Conservation (phyloP, 2,797 vertebrate species). For the Serranus cabrilla region DNA sequence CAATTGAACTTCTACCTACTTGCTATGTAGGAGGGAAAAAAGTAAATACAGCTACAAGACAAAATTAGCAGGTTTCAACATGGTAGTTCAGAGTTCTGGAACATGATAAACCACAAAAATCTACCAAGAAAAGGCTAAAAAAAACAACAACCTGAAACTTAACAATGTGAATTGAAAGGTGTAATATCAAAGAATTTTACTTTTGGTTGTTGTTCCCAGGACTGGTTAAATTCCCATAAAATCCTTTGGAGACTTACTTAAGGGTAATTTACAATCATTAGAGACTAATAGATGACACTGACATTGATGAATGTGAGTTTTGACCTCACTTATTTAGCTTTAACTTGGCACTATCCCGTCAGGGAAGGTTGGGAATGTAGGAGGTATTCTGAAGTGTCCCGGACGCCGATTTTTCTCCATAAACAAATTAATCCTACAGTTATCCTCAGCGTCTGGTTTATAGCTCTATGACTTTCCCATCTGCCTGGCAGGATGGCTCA, state of each 20-base stretch:
- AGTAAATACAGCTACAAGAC: not conserved
- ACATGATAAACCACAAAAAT: not conserved
- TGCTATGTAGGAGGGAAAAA: not conserved
- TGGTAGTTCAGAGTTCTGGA: not conserved
- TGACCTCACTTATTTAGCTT: constrained; percentile 25
- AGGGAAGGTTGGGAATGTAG: constrained; percentile 48
- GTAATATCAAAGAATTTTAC: constrained; percentile 4
- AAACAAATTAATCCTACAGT: constrained; percentile 71
- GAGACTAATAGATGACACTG: constrained; percentile 20
- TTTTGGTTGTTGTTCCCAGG: not conserved
- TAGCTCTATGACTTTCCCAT: constrained; percentile 76
- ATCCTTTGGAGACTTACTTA: constrained; percentile 13
- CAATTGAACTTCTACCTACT: too few species aligned
- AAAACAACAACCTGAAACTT: not conserved
- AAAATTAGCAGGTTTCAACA: not conserved
- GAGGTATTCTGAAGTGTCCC: constrained; percentile 52
- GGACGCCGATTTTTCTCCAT: constrained; percentile 56
- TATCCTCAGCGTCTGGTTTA: constrained; percentile 61
- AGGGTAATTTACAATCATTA: constrained; percentile 31
- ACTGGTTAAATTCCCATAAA: not conserved
- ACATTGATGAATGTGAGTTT: constrained; percentile 41
- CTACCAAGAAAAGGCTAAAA: not conserved
- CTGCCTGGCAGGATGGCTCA: constrained; percentile 59
- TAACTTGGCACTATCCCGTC: constrained; percentile 27
- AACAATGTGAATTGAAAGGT: not conserved